Evolutionary conservation across 2,113 vertebrate genomes (phyloP), one percentile per base, ranked within the genome.

Genomic region (Rhizomys pruinosus): DNA sequence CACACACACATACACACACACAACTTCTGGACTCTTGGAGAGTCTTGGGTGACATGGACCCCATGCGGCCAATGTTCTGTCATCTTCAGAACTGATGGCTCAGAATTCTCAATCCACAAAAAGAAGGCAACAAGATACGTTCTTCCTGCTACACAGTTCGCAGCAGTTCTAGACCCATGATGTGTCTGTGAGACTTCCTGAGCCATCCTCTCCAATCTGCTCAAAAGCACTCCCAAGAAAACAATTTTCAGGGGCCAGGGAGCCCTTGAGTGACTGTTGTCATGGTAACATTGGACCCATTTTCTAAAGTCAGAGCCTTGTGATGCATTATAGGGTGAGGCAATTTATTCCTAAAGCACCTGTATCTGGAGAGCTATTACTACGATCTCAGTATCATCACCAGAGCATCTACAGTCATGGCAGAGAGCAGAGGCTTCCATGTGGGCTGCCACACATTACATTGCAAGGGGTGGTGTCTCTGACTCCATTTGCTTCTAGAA

Each of bases 11-110:
- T 69, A 89, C 25, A 32, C 63, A 47, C 39, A 17, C 34, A 2
- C 16, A 77, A 84, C 13, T 63, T 63, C 57, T 57, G 8, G 37
- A 80, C 29, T n/a, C 42, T 32, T 20, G 32, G 3, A 37, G 44
- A 52, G 2, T 52, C 37, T 52, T 29, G 32, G 34, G 19, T 1
- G 0, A 25, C 5, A 3, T 7, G 19, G 17, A 15, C 32, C n/a
- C 12, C n/a, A 39, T 25, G 44, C 69, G 71, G 29, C 25, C 37
- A 8, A 1, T 55, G 34, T 79, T 88, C 63, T 44, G 42, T 79
- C 52, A 32, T n/a, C 74, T 27, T 25, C 44, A 44, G 11, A 59
- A 84, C 29, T 32, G 16, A 32, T 85, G 68, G 69, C 64, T 34
- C 29, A 29, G 37, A 52, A 25, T 55, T 89, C 63, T 66, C 39